Evolutionary conservation across 2,888 invertebrate genomes (phyloP).

Genomic region (Tenthredo scrophulariae): DNA sequence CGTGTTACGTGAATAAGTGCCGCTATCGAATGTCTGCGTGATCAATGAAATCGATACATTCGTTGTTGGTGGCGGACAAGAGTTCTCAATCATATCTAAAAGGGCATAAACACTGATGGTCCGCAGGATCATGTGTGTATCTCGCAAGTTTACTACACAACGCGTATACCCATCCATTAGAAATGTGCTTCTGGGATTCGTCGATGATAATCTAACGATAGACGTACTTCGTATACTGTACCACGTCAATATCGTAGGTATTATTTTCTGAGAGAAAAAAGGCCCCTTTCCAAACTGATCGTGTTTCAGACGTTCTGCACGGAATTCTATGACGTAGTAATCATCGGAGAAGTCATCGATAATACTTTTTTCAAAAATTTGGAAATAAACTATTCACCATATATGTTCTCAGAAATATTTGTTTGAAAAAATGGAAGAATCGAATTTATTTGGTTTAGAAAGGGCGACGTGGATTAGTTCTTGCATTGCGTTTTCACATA

Average conservation of each 20-base stretch:
- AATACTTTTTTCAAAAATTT: not conserved
- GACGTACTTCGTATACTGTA: not conserved
- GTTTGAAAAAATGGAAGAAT: not conserved
- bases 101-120: not conserved
- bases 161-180: not conserved
- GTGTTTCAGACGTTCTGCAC: not conserved
- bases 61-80: not conserved
- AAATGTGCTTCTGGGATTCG: not conserved
- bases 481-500: not conserved
- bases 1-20: not conserved
- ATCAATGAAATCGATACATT: constrained; percentile 24
- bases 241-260: not conserved
- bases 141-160: not conserved
- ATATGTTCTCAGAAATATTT: too few species aligned
- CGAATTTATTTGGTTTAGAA: not conserved
- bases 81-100: not conserved
- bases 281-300: not conserved
- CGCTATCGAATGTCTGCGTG: constrained; percentile 27
- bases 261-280: not conserved
- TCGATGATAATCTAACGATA: not conserved
- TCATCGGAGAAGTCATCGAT: not conserved
- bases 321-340: not conserved
- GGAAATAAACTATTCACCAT: too few species aligned
- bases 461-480: not conserved
- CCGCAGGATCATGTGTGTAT: not conserved